Evolutionary conservation across 1,140 invertebrate species (phyloP).

Genomic region (Ostrea edulis): DNA sequence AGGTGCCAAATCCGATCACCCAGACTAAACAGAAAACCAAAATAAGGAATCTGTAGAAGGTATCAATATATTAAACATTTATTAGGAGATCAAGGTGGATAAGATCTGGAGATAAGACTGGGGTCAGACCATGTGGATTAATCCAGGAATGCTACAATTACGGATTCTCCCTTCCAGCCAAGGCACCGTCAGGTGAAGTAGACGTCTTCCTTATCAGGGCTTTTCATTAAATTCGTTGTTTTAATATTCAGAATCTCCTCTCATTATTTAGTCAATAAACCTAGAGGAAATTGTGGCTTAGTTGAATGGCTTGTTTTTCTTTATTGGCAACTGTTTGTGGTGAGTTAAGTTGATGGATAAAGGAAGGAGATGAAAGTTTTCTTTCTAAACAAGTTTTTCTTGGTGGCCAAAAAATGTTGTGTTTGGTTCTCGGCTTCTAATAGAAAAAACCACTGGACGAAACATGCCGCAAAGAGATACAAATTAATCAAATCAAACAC

Average conservation of each 20-base stretch:
- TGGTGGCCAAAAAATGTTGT: not conserved
- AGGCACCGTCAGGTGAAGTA: not conserved
- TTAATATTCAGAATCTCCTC: slow-evolving; percentile 12
- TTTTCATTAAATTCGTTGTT: slow-evolving; percentile 20
- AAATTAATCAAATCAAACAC: not conserved
- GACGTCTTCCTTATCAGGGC: not conserved
- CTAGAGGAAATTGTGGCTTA: slow-evolving; percentile 12
- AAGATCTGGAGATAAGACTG: not conserved
- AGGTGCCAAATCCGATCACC: not conserved
- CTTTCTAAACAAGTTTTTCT: not conserved
- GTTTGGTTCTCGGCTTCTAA: too few relatives aligned
- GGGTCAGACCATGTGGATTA: slow-evolving; percentile 18
- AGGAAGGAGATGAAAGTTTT: not conserved
- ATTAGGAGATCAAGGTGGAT: slow-evolving; percentile 9
- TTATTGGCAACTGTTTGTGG: not conserved
- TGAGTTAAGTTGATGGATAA: not conserved
- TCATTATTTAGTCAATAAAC: slow-evolving; percentile 17
- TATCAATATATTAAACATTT: slow-evolving; percentile 33
- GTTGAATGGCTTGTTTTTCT: slow-evolving; percentile 27
- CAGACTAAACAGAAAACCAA: not conserved
- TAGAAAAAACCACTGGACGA: not conserved
- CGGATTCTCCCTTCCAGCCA: not conserved
- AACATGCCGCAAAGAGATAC: not conserved
- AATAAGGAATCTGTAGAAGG: not conserved
- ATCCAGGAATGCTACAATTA: slow-evolving; percentile 15